phyloP scores from a whole-genome alignment of 1,140 invertebrate genomes.

The Heliothis virescens region DNA sequence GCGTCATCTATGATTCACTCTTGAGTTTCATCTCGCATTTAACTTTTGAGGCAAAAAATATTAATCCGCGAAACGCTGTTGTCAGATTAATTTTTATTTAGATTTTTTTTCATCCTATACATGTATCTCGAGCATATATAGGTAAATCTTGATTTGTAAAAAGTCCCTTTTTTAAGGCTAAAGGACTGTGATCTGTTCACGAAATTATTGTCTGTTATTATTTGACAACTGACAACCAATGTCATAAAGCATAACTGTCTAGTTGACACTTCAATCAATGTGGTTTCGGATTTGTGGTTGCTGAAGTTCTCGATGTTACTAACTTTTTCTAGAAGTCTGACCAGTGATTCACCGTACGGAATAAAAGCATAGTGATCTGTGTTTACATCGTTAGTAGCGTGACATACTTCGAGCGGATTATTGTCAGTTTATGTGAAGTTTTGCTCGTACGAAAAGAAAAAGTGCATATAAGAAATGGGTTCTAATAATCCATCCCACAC shows the following conservation, averaged over 20 bases:
- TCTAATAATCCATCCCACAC: conserved; percentile 58
- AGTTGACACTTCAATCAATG: background rate
- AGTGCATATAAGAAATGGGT: conserved; percentile 61
- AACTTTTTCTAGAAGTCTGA: conserved; percentile 8
- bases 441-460: background rate
- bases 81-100: too few relatives aligned
- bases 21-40: too few relatives aligned
- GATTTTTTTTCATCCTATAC: too few relatives aligned
- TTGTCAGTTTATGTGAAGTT: conserved; percentile 5
- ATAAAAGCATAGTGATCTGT: conserved; percentile 15
- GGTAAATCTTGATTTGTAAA: too few relatives aligned
- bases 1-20: too few relatives aligned
- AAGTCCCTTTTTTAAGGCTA: too few relatives aligned
- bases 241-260: background rate
- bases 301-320: conserved; percentile 16
- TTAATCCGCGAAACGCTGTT: too few relatives aligned
- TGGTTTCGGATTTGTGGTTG: background rate
- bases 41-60: too few relatives aligned
- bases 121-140: too few relatives aligned
- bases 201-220: background rate
- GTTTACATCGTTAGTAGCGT: conserved; percentile 6
- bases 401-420: background rate
- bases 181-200: too few relatives aligned
- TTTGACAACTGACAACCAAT: background rate
- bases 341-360: background rate